Conservation (phyloP, 2,113 vertebrate species). For the Ciconia boyciana region DNA sequence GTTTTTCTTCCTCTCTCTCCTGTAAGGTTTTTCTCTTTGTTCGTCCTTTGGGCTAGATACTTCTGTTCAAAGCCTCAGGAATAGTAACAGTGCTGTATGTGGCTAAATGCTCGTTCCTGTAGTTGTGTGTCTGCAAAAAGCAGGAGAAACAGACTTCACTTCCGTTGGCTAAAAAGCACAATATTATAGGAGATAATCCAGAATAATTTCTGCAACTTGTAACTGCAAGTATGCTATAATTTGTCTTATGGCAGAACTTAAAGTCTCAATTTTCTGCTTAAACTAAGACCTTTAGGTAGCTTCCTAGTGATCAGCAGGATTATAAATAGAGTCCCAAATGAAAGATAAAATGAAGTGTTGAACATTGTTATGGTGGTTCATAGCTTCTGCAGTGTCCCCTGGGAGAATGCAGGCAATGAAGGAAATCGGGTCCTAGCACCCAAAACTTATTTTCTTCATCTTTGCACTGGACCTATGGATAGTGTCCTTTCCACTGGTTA, state of each 20-base stretch:
- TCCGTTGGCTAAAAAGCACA: neutral
- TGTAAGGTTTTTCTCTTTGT: neutral
- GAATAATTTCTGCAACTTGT: neutral
- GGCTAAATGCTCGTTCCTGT: neutral
- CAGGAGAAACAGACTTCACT: neutral
- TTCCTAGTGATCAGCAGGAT: neutral
- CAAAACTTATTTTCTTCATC: neutral
- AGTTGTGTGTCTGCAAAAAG: neutral
- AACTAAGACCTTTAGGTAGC: neutral
- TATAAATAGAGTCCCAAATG: neutral
- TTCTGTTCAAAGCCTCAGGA: neutral
- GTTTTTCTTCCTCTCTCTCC: neutral
- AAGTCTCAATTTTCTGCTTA: neutral
- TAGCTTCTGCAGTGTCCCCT: neutral
- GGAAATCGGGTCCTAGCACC: neutral
- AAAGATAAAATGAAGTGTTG: neutral
- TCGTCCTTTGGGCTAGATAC: neutral
- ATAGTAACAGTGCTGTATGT: fast-evolving
- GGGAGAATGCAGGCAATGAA: neutral
- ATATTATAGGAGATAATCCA: neutral
- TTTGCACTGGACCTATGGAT: neutral
- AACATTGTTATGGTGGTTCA: neutral
- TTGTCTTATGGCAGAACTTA: neutral
- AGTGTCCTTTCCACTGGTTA: neutral
- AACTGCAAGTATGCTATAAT: neutral